Conservation (phyloP, 1,140 invertebrate species). For the Nasonia giraulti region DNA sequence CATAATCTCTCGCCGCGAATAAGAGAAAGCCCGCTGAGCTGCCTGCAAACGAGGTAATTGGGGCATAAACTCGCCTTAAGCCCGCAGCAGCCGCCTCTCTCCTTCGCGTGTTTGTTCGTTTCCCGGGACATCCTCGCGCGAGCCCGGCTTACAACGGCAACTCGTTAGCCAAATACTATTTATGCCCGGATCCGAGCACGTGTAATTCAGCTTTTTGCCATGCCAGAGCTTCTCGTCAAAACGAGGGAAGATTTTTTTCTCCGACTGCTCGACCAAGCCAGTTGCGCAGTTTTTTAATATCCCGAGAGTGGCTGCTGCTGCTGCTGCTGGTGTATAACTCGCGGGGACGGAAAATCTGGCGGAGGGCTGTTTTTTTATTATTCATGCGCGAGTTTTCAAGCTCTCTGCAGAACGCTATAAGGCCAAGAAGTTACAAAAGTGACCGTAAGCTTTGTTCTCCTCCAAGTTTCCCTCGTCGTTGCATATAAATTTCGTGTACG, state of each 20-base stretch:
- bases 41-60: constrained; percentile 63
- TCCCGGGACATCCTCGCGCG: constrained; percentile 50
- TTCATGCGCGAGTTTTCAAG: not conserved
- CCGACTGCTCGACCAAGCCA: no score
- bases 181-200: constrained; percentile 52
- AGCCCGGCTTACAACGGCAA: constrained; percentile 51
- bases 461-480: no score
- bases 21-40: not conserved
- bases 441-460: no score
- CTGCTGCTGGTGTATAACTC: not conserved
- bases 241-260: not conserved
- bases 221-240: not conserved
- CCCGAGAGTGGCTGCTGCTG: not conserved
- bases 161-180: constrained; percentile 61
- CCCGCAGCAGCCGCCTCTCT: not conserved
- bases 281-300: not conserved
- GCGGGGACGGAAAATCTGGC: not conserved
- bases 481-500: no score
- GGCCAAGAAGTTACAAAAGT: no score
- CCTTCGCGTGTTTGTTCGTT: constrained; percentile 54
- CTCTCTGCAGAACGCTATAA: not conserved
- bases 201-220: not conserved
- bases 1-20: not conserved
- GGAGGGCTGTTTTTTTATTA: no score
- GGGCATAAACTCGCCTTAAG: constrained; percentile 62